These are phyloP conservation scores for Drosophila santomea DNA, from an alignment of 1,140 invertebrate genomes.

Conservation along the genomic window DNA sequence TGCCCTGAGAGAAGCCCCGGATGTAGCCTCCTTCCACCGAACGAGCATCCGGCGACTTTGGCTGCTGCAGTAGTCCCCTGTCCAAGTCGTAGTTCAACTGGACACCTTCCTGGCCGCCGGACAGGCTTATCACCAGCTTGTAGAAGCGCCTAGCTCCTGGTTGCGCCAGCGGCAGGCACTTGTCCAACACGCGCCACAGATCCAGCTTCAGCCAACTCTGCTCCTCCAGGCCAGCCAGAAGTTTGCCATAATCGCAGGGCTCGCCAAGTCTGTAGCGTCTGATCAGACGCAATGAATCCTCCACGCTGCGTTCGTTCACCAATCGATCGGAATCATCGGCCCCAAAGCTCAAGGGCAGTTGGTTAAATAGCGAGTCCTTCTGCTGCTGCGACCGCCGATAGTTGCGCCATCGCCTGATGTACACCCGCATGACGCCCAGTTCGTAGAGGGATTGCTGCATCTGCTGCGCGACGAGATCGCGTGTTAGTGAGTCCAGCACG, in stretches of 20 bases:
- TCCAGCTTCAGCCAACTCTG: constrained; percentile 59
- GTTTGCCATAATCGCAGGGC: constrained; percentile 55
- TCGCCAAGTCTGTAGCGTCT: constrained; percentile 72
- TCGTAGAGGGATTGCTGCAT: constrained; percentile 36
- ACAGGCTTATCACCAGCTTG: constrained; percentile 89
- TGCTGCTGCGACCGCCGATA: constrained; percentile 51
- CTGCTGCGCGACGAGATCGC: background rate
- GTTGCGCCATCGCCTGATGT: constrained; percentile 54
- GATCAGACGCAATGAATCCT: constrained; percentile 55
- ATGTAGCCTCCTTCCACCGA: constrained; percentile 36
- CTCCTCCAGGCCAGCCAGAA: constrained; percentile 56
- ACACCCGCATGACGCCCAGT: constrained; percentile 41
- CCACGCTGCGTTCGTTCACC: constrained; percentile 13
- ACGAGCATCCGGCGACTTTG: background rate
- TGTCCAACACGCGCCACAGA: constrained; percentile 52
- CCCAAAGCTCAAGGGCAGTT: constrained; percentile 55
- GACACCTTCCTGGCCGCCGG: constrained; percentile 83
- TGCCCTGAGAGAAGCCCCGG: constrained; percentile 51
- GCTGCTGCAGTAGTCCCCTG: constrained; percentile 49
- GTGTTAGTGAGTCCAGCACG: constrained; percentile 57
- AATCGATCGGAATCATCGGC: constrained; percentile 13
- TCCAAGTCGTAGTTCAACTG: constrained; percentile 63
- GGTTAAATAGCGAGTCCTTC: constrained; percentile 52
- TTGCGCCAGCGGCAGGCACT: constrained; percentile 12
- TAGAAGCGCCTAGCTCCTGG: constrained; percentile 85